Evolutionary conservation across 2,797 vertebrate genomes (phyloP).

Genomic region (Acipenser oxyrinchus): DNA sequence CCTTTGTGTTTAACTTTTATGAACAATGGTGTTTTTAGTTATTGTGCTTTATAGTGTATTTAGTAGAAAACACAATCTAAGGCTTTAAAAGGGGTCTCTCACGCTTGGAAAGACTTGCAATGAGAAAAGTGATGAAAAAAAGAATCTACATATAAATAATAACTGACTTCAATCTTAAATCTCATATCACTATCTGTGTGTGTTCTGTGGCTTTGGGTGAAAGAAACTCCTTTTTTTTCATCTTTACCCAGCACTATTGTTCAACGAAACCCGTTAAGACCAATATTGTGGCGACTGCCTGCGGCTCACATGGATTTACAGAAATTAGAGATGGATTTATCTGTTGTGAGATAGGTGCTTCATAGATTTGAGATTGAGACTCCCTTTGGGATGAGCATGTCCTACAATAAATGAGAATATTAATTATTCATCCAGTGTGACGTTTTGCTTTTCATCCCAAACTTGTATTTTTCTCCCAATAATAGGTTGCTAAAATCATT

Average conservation of each 20-base stretch:
- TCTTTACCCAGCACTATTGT: neutral
- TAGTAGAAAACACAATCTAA: no score
- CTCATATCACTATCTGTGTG: neutral
- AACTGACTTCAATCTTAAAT: neutral
- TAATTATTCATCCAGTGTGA: neutral
- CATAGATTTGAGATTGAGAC: no score
- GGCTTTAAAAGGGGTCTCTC: no score
- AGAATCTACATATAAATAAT: neutral
- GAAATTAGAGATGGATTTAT: neutral
- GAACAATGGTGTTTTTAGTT: no score
- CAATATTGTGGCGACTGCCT: neutral
- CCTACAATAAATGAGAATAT: neutral
- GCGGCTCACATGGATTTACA: neutral
- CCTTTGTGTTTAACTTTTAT: no score
- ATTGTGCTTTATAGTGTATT: no score
- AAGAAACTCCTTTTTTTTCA: neutral
- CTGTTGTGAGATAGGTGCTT: neutral
- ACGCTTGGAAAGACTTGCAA: neutral
- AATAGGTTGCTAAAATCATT: neutral
- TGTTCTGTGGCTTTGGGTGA: neutral
- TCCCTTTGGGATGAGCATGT: neutral
- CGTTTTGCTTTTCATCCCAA: neutral
- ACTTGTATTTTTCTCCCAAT: neutral
- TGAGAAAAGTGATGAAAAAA: neutral
- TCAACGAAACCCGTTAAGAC: neutral